A percentile compares a stretch with the other conserved stretches of the same genome.
Evolutionary conservation across 1,140 invertebrate species (phyloP).

Genomic region (Chymomyza costata): DNA sequence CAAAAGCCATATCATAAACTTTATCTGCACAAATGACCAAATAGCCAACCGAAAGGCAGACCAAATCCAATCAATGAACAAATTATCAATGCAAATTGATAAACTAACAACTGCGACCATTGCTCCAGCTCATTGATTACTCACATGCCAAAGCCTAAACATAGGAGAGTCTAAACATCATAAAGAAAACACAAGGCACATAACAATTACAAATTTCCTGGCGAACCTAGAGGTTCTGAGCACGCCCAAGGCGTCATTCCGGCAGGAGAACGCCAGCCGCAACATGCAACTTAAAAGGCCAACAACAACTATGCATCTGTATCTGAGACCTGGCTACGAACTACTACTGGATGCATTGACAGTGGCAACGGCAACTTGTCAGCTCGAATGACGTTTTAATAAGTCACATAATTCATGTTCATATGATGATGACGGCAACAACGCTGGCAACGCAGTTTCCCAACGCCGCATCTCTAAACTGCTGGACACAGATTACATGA

Average conservation of each 20-base stretch:
- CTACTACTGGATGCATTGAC: slow-evolving; percentile 21
- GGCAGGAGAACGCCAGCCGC: too few relatives aligned
- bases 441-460: too few relatives aligned
- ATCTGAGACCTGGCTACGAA: slow-evolving; percentile 12
- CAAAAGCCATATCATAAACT: too few relatives aligned
- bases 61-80: slow-evolving; percentile 42
- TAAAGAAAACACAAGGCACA: slow-evolving; percentile 9
- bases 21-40: too few relatives aligned
- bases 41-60: too few relatives aligned
- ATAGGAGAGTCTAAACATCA: slow-evolving; percentile 13
- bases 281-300: neutral
- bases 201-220: slow-evolving; percentile 65
- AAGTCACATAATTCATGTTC: slow-evolving; percentile 72
- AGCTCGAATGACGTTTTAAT: slow-evolving; percentile 71
- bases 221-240: slow-evolving; percentile 7
- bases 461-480: slow-evolving; percentile 37
- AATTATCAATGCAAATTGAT: slow-evolving; percentile 62
- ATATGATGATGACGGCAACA: slow-evolving; percentile 17
- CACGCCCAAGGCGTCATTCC: neutral
- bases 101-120: slow-evolving; percentile 9
- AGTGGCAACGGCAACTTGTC: slow-evolving; percentile 68
- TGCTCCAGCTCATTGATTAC: slow-evolving; percentile 39
- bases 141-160: slow-evolving; percentile 34
- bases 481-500: slow-evolving; percentile 40
- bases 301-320: neutral